A percentile compares a stretch with the other conserved stretches of the same genome.
phyloP scores from a whole-genome alignment of 1,140 invertebrate genomes.

The Melitaea cinxia region DNA sequence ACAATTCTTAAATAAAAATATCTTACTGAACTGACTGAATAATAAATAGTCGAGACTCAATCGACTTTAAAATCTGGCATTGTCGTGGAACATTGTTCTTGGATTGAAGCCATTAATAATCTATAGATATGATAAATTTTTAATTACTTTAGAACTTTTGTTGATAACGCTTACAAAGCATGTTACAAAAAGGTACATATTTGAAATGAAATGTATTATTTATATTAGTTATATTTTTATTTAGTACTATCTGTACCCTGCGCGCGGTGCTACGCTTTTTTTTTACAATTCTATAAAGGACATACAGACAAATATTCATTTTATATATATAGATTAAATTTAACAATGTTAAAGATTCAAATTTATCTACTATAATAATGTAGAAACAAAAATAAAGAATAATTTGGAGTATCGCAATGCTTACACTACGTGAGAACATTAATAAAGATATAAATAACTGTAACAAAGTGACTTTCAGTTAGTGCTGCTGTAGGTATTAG shows the following conservation, averaged over 20 bases:
- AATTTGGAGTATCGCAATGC: neutral
- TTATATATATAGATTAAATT: no score
- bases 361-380: no score
- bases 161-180: no score
- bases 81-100: slow-evolving; percentile 35
- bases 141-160: neutral
- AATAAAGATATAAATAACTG: slow-evolving; percentile 1
- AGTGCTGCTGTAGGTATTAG: no score
- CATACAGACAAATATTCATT: no score
- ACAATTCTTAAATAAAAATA: slow-evolving; percentile 36
- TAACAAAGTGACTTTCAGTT: slow-evolving; percentile 6
- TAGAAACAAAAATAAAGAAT: neutral
- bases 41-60: slow-evolving; percentile 32
- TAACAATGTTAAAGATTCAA: no score
- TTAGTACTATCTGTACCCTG: no score
- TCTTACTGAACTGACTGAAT: slow-evolving; percentile 27
- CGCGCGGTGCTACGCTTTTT: no score
- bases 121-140: slow-evolving; percentile 5
- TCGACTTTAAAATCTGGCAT: slow-evolving; percentile 31
- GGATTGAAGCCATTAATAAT: slow-evolving; percentile 35
- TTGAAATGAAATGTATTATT: no score
- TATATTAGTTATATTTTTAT: no score
- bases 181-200: neutral
- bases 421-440: neutral
- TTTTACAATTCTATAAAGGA: no score